Evolutionary conservation across 2,797 vertebrate species (phyloP), one percentile per base, ranked within the genome.

Genomic region (Ficedula albicollis): DNA sequence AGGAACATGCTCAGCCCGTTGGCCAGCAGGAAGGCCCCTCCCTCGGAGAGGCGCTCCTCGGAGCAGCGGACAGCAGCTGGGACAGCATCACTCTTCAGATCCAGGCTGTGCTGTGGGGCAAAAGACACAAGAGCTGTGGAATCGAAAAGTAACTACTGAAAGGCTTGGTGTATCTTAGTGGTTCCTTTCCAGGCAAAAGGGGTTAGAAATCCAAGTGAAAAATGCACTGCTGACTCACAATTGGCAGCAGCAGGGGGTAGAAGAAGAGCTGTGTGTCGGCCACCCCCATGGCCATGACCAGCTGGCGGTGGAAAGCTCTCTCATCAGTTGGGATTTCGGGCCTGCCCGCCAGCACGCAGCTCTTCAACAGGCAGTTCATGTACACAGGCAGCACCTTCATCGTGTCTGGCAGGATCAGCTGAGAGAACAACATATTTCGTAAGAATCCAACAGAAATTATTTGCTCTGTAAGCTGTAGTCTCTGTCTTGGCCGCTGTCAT

Each of bases 331-430:
- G 90, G 55, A 99, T 98, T 86, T 99, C 99, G 0, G 98, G 97
- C 82, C 98, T 98, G 96, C 98, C 87, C 5, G 98, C 98, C 59
- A 99, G 95, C 49, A 99, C 98, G 0, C 98, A 97, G 11, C 98
- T 99, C 97, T 99, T 99, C 97, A 99, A 91, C 94, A 99, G 97
- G 81, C 98, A 99, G 95, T 99, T 99, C 98, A 99, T 98, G 97
- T 99, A 99, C 74, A 99, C 98, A 0, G 99, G 99, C 60, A 99
- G 98, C 90, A 99, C 98, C 95, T 99, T 99, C 99, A 99, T 99
- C 27, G 99, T 98, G 30, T 99, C 99, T 0, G 99, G 99, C 59
- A 99, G 98, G 93, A 99, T 99, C 86, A 99, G 98, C 99, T 99
- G 89, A 68, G 67, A 86, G 70, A 70, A 59, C 29, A 64, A 58